Evolutionary conservation across 2,888 invertebrate genomes (phyloP), one percentile per base, ranked within the genome.

Genomic region (Cantharis flavilabris): DNA sequence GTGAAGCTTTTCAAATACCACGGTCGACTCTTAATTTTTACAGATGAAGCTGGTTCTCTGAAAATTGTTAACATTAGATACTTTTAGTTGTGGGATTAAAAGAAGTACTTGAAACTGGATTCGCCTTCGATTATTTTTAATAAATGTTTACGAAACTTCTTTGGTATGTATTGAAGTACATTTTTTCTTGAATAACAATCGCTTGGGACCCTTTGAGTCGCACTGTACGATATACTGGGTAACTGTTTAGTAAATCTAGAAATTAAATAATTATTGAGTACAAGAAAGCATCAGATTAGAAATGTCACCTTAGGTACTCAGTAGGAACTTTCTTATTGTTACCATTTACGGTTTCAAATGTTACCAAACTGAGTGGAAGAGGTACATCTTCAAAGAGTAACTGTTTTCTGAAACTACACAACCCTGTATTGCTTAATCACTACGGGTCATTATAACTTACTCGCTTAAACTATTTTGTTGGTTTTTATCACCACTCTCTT

Each of bases 1-100:
- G 84, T 86, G 84, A 77, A 71, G 7, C 28, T 49, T 82, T 85
- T 87, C 10, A 83, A 81, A 75, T 82, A 87, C 88, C 88, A 88
- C 14, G 83, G 82, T 73, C 84, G 78, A 3, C 67, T 28, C 26
- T 69, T 49, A 63, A 65, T 4, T 33, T 70, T 73, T 13, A 62
- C 49, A 20, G 73, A 13, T 11, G 72, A 69, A 28, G 73, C 62
- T 11, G 64, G 18, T 33, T 78, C 72, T 28, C 79, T 81, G 62
- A 69, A 69, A 76, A n/a, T 23, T 20, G 4, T 23, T 7, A 23
- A 23, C 7, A 26, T 67, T 67, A 67, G 9, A 13, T 1, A 23
- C 23, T 23, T 16, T 64, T 18, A 18, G 9, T n/a, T 7, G 3
- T 7, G 13, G 3, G 3, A n/a, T 13, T 5, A n/a, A 18, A 20